These are phyloP conservation scores for Ceraclea dissimilis DNA, from an alignment of 2,888 invertebrate genomes.

Conservation along the genomic window DNA sequence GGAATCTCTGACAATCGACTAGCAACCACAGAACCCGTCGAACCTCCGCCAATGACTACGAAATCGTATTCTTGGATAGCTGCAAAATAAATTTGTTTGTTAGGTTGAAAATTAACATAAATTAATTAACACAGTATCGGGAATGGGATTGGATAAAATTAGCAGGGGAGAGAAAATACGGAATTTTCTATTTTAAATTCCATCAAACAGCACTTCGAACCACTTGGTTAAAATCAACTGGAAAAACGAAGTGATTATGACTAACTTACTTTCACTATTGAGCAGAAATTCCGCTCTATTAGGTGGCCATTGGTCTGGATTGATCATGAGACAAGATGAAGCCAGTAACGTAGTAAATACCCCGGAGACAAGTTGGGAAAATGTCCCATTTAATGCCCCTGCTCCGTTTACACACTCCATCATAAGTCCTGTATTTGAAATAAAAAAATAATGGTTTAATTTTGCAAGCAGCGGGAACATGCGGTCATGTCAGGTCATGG, in stretches of 20 bases:
- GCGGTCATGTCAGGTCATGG: no score
- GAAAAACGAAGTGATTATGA: no score
- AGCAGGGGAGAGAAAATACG: no score
- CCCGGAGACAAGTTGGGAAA: slow-evolving; percentile 42
- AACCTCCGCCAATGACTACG: slow-evolving; percentile 73
- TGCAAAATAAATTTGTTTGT: background rate
- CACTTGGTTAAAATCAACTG: no score
- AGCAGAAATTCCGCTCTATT: slow-evolving; percentile 42
- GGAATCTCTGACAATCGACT: slow-evolving; percentile 68
- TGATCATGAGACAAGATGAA: slow-evolving; percentile 51
- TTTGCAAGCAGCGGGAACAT: no score
- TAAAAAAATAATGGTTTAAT: no score
- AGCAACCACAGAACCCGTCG: slow-evolving; percentile 74
- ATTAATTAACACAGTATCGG: no score
- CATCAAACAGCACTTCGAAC: no score
- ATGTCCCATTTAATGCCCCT: background rate
- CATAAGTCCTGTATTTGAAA: no score
- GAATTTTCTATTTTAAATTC: no score
- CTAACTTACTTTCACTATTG: slow-evolving; percentile 15
- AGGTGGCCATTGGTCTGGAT: slow-evolving; percentile 48
- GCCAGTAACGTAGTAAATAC: slow-evolving; percentile 49
- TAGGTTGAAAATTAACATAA: no score
- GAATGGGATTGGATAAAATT: no score
- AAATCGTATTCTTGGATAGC: slow-evolving; percentile 60
- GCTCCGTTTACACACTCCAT: background rate